Evolutionary conservation across 2,113 vertebrate species (phyloP).

Genomic region (Muntiacus muntjak): DNA sequence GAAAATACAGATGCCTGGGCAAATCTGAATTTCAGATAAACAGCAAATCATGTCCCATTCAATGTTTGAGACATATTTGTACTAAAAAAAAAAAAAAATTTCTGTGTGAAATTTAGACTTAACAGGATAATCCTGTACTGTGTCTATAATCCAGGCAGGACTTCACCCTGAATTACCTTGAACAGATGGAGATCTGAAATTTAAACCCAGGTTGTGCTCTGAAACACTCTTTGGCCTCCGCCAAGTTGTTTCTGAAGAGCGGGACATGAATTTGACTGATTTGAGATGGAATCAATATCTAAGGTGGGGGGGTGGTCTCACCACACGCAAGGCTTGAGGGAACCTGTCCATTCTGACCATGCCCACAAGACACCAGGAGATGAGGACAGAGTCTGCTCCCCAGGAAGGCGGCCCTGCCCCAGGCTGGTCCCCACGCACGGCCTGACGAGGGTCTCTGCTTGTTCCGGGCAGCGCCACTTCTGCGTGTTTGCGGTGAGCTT

Average conservation of each 20-base stretch:
- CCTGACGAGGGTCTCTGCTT: fast-evolving
- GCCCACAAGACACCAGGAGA: fast-evolving
- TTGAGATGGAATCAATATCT: fast-evolving
- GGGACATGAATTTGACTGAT: fast-evolving
- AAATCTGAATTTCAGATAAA: not conserved
- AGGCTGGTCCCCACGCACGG: fast-evolving
- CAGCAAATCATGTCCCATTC: fast-evolving
- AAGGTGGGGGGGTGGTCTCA: fast-evolving
- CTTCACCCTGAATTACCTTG: fast-evolving
- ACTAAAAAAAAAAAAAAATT: not conserved
- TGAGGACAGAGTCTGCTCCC: fast-evolving
- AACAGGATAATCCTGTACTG: not conserved
- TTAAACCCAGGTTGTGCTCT: not conserved
- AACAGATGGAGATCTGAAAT: not conserved
- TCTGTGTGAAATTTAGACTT: not conserved
- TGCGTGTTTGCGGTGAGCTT: constrained; percentile 80
- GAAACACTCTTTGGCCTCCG: not conserved
- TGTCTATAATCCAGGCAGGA: not conserved
- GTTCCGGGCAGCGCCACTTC: constrained; percentile 79
- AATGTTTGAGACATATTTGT: fast-evolving
- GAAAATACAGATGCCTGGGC: not conserved
- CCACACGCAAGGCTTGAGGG: not conserved
- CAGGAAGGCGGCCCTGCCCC: not conserved
- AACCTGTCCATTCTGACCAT: not conserved
- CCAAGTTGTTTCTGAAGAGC: not conserved